Base-by-base conservation (phyloP, 2,797 vertebrate species). In the Moxostoma hubbsi region DNA sequence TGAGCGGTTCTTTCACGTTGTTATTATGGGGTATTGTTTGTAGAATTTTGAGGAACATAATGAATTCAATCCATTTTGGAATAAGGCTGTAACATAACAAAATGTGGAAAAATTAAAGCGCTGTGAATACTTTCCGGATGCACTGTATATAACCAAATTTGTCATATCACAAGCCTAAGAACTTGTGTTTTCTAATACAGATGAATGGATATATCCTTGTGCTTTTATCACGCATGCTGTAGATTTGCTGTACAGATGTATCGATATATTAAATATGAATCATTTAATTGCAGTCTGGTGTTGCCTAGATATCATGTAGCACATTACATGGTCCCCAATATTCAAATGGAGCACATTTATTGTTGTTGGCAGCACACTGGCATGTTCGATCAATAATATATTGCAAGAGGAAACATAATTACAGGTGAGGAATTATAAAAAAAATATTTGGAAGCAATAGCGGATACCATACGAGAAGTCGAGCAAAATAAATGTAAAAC, bases 231-330 rank as follows among this genome's bases (percentile, higher is more conserved):
- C 89, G 90, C 85, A 90, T 90, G 36, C 75, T 45, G 87, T 88
- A 88, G 89, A 90, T 90, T 90, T 86, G 87, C 83, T 83, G 88
- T 82, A 89, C 85, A 64, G 74, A 66, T 81, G 85, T 87, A 92
- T 93, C 91, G 87, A 92, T 94, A 89, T 46, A 77, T 82, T 85
- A 81, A 83, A 15, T 87, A 86, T 92, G 89, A 89, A 92, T 92
- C 88, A 90, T 88, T 36, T 70, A 79, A 88, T 85, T 81, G 70
- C 84, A 81, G 80, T 82, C 84, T 24, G 82, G 62, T 64, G 81
- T 86, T 88, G 85, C 85, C 87, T 86, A 87, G 86, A 86, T 91
- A 88, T 89, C 89, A 87, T 88, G 84, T 85, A 87, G 73, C 82
- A 79, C 74, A 80, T 89, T 83, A 63, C 75, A 79, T 9, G 55